Evolutionary conservation across 1,140 invertebrate species (phyloP).

Genomic region (Heliconius eleuchia): DNA sequence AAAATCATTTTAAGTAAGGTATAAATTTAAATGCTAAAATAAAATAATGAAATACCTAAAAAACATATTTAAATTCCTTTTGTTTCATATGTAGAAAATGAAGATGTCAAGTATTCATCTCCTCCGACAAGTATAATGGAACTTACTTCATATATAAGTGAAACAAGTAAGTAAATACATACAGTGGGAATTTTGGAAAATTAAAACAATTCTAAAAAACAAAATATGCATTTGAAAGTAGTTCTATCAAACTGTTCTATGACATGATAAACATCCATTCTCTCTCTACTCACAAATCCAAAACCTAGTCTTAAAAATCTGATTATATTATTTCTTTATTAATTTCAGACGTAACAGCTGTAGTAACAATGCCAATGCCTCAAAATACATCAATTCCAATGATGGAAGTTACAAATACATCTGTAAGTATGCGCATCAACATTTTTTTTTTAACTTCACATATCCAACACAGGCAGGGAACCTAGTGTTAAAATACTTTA

Average conservation of each 20-base stretch:
- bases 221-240: no score
- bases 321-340: background rate
- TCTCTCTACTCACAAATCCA: no score
- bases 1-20: conserved; percentile 8
- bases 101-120: conserved; percentile 67
- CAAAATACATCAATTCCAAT: conserved; percentile 74
- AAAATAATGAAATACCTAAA: background rate
- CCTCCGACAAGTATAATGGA: conserved; percentile 72
- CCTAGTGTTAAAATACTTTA: no score
- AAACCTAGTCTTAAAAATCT: no score
- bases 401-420: conserved; percentile 77
- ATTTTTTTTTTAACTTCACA: no score
- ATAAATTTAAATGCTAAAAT: conserved; percentile 8
- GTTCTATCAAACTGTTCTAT: no score
- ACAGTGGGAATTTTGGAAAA: background rate
- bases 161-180: conserved; percentile 68
- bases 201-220: no score
- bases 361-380: conserved; percentile 73
- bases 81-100: conserved; percentile 58
- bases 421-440: conserved; percentile 54
- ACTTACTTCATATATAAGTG: conserved; percentile 75
- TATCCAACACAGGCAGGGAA: no score
- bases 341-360: conserved; percentile 52
- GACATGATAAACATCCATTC: no score
- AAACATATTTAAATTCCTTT: background rate